Evolutionary conservation across 2,113 vertebrate genomes (phyloP), one percentile per base, ranked within the genome.

Genomic region (Onychorhynchus coronatus): DNA sequence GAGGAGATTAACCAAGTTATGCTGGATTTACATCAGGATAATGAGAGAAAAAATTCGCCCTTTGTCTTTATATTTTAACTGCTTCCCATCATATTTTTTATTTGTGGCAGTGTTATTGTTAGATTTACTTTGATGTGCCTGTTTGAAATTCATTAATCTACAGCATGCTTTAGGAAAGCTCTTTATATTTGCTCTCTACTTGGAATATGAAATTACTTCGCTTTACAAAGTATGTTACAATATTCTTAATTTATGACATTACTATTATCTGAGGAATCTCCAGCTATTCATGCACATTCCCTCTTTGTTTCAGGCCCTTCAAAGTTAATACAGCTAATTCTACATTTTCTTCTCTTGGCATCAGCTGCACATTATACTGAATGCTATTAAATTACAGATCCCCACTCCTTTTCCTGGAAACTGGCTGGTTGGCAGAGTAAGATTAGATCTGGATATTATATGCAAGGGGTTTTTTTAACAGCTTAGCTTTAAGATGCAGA

Each of bases 71-170:
- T 35, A 73, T 88, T 92, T 95, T 78, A 91, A 88, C 44, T 76
- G 91, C n/a, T 91, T 94, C 58, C 80, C 63, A 24, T 95, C 52
- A 28, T 85, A 88, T 82, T 91, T 92, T 92, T 96, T 95, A 94
- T 91, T 91, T 91, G 77, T 88, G 93, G 49, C 94, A 91, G 76
- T 65, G 56, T 91, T 96, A 95, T 91, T 97, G 91, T 91, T 95
- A 84, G 56, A 94, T 93, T 92, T 93, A 88, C 92, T 97, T 96
- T 97, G 94, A 96, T 96, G 93, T 88, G 66, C 63, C 81, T 93
- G 62, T 75, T 95, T 95, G 74, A 95, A 95, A 93, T 93, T 89
- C 91, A 93, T 95, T 95, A 91, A 94, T 91, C 89, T 96, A 56
- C 84, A 88, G 52, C 81, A 91, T 14, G 11, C 77, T 88, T 63